Percentiles rank a stretch among this genome's conserved stretches.
Evolutionary conservation across 2,113 vertebrate species (phyloP).

Genomic region (Gopherus evgoodei): DNA sequence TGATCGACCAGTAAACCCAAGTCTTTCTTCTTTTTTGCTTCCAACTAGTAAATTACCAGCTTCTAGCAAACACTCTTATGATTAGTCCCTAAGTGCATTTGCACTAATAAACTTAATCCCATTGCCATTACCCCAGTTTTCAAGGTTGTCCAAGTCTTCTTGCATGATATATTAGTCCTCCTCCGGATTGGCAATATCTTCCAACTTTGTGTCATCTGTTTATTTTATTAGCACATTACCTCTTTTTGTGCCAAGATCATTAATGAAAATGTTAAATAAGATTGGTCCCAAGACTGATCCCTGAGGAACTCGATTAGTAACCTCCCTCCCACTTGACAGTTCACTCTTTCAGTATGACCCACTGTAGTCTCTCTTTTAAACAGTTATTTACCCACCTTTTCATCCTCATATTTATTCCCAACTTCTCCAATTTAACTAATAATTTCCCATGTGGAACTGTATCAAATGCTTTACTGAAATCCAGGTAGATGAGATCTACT

Average conservation of each 20-base stretch:
- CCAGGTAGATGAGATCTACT: background rate
- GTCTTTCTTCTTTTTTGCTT: background rate
- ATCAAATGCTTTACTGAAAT: background rate
- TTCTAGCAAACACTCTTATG: background rate
- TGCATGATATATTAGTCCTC: background rate
- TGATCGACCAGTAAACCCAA: background rate
- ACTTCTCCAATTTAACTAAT: background rate
- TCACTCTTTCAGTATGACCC: background rate
- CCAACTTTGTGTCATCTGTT: background rate
- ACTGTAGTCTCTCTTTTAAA: background rate
- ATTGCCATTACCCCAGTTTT: background rate
- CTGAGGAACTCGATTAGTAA: background rate
- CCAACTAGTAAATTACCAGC: background rate
- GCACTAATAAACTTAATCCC: background rate
- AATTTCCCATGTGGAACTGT: background rate
- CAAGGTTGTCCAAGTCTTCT: background rate
- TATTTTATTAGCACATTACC: background rate
- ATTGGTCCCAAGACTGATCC: background rate
- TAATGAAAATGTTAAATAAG: background rate
- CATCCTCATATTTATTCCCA: background rate
- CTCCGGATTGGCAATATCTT: background rate
- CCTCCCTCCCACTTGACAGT: background rate
- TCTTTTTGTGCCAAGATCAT: background rate
- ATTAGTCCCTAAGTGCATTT: background rate
- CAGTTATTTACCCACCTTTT: background rate